Base-by-base conservation (phyloP, 2,888 invertebrate genomes). In the Cantharis flavilabris region DNA sequence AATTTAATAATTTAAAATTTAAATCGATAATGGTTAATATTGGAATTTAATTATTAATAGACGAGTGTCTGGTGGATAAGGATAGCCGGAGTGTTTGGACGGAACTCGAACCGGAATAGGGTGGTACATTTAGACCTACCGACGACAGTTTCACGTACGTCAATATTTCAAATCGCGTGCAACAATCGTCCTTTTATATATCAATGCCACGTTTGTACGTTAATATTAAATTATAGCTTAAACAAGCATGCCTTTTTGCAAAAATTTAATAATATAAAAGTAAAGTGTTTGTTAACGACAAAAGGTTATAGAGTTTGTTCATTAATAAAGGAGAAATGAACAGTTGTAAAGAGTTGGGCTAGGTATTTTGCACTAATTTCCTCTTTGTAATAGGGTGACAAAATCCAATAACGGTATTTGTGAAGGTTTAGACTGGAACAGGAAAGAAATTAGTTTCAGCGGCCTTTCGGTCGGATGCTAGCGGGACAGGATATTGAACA, bases 401-500 rank as follows among this genome's bases (percentile, higher is more conserved):
- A 77, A 76, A 77, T 76, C 79, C 77, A 77, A 77, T 79, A 77
- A 79, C 77, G 77, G 73, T 72, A 77, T 76, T 76, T 76, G 79
- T 76, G 79, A 75, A 77, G 79, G 79, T 76, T 77, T 77, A 74
- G 79, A 77, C 72, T 79, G 79, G 79, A 80, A 80, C 82, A 83
- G 84, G 83, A 83, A 83, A 84, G 83, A 84, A 84, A 83, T 84
- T 84, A 84, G 83, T 81, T 82, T 81, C 81, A 79, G 82, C 81
- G 82, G 83, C 80, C 82, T 81, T 81, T 83, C 83, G 81, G 83
- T 82, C 80, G 82, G 81, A 76, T 81, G 82, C 78, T 82, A 81
- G 78, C 80, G 79, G 79, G 80, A 79, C 84, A 84, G 84, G 84
- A 84, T 84, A 84, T 84, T 84, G 84, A 84, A 84, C 83, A 83